A percentile compares a stretch with the other conserved stretches of the same genome.
phyloP scores from a whole-genome alignment of 2,888 invertebrate genomes.

The Frankliniella fusca region DNA sequence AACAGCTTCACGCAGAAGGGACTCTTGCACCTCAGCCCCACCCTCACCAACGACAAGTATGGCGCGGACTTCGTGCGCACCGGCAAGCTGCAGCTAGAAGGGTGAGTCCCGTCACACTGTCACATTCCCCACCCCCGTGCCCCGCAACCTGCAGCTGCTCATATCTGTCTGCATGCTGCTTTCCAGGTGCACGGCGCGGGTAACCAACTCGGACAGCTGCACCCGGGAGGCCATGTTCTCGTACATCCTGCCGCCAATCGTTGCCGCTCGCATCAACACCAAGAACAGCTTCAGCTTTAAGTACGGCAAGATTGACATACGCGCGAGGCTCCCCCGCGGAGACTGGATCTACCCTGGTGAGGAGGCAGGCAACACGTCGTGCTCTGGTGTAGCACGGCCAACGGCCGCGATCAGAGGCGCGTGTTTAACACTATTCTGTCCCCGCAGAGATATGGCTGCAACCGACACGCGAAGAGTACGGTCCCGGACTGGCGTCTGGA shows the following conservation, averaged over 20 bases:
- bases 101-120: slow-evolving; percentile 31
- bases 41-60: slow-evolving; percentile 43
- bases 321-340: slow-evolving; percentile 68
- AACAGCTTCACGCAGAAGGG: slow-evolving; percentile 41
- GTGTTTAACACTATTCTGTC: background rate
- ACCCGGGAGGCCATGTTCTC: slow-evolving; percentile 16
- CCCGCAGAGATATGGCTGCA: slow-evolving; percentile 47
- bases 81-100: slow-evolving; percentile 36
- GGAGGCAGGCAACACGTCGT: slow-evolving; percentile 57
- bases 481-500: slow-evolving; percentile 46
- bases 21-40: slow-evolving; percentile 45
- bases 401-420: background rate
- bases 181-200: background rate
- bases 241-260: slow-evolving; percentile 64
- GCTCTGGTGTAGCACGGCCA: background rate
- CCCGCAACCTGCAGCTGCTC: background rate
- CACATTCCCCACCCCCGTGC: background rate
- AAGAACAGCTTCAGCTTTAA: slow-evolving; percentile 61
- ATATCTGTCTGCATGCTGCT: background rate
- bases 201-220: background rate
- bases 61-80: slow-evolving; percentile 33
- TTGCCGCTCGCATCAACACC: slow-evolving; percentile 60
- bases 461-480: slow-evolving; percentile 44
- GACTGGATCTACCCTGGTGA: slow-evolving; percentile 76
- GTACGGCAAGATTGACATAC: slow-evolving; percentile 64